These are phyloP conservation scores for human DNA, from an alignment of 2,113 vertebrate genomes.

Conservation along the genomic window DNA sequence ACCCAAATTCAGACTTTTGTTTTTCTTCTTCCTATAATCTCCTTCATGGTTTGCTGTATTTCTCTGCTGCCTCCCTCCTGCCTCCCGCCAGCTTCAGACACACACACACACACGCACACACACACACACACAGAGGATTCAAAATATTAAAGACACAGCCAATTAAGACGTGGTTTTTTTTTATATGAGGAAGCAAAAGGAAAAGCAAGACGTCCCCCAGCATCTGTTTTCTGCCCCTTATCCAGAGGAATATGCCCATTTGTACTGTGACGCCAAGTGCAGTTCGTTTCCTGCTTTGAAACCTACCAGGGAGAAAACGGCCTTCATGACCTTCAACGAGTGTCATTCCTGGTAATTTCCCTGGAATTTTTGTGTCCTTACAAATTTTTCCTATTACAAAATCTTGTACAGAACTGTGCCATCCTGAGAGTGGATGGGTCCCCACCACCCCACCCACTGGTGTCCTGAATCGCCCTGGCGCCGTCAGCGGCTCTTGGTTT, in stretches of 20 bases:
- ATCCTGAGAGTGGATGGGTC: no score
- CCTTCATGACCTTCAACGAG: fast-evolving
- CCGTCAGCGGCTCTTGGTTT: background rate
- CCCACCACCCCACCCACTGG: fast-evolving
- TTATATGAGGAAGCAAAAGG: background rate
- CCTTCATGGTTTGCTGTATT: fast-evolving
- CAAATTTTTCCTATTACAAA: background rate
- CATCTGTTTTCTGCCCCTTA: background rate
- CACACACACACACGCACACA: background rate
- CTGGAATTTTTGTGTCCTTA: background rate
- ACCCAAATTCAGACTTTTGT: no score
- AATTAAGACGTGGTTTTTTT: background rate
- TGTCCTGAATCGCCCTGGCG: background rate
- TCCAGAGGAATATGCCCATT: background rate
- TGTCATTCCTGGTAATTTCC: background rate
- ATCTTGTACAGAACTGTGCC: background rate
- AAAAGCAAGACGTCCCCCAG: background rate
- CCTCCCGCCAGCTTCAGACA: no score
- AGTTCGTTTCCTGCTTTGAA: background rate
- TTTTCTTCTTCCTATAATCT: no score
- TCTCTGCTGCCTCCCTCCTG: background rate
- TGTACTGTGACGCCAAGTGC: fast-evolving
- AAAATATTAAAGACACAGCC: background rate
- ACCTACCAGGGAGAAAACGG: fast-evolving
- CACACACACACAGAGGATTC: no score